These are phyloP conservation scores for Picathartes gymnocephalus DNA, from an alignment of 2,113 vertebrate genomes.

Conservation along the genomic window DNA sequence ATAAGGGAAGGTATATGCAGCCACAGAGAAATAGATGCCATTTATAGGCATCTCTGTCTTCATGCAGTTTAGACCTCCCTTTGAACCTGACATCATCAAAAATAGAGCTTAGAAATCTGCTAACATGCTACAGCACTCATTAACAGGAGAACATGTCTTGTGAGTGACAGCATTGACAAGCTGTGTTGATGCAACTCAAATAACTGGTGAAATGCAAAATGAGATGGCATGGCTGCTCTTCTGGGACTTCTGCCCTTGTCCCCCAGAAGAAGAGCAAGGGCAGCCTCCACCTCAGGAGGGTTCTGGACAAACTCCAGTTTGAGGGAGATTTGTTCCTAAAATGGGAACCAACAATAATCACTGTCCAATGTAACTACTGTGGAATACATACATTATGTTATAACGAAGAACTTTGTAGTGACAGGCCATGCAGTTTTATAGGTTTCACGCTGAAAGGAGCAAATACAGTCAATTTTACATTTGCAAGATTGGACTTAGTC, in stretches of 20 bases:
- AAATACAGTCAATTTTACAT: not conserved
- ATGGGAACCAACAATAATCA: not conserved
- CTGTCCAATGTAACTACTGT: not conserved
- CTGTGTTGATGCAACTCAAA: not conserved
- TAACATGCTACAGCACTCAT: not conserved
- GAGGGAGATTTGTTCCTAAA: not conserved
- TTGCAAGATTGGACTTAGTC: not conserved
- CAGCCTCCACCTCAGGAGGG: accelerated
- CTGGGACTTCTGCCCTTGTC: not conserved
- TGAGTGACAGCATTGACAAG: not conserved
- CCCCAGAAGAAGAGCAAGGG: not conserved
- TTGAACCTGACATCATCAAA: constrained; percentile 1
- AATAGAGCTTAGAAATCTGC: not conserved
- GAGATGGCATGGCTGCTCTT: not conserved
- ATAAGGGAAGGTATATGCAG: not conserved
- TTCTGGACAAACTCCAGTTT: not conserved
- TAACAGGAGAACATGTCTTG: not conserved
- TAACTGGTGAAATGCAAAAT: not conserved
- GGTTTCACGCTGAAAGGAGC: not conserved
- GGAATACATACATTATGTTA: not conserved
- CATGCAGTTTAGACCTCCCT: not conserved
- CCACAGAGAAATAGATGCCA: not conserved
- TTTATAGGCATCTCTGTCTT: not conserved
- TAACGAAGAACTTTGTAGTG: not conserved
- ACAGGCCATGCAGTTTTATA: not conserved